Evolutionary conservation across 2,888 invertebrate genomes (phyloP).

Genomic region (Chloroclysta siterata): DNA sequence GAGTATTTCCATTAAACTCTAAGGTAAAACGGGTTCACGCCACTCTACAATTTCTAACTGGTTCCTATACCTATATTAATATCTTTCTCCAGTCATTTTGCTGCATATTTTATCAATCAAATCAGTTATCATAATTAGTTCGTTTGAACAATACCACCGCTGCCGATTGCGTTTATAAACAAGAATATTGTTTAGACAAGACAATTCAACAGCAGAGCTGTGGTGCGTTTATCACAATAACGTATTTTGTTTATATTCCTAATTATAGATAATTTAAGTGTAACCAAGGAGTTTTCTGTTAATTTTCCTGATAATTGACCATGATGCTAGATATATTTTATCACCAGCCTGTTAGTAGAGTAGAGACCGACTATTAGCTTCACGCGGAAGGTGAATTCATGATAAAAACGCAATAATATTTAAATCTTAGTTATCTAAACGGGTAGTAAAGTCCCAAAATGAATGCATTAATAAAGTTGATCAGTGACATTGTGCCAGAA

Average conservation of each 20-base stretch:
- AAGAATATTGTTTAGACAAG: slow-evolving; percentile 50
- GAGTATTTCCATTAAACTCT: slow-evolving; percentile 11
- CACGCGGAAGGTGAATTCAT: no score
- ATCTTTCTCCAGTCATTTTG: slow-evolving; percentile 35
- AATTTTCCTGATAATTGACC: neutral
- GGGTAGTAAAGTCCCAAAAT: neutral
- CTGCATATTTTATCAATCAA: slow-evolving; percentile 40
- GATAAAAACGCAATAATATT: neutral
- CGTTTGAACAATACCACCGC: slow-evolving; percentile 55
- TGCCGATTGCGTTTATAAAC: slow-evolving; percentile 56
- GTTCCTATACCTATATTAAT: slow-evolving; percentile 14
- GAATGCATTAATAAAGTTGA: slow-evolving; percentile 4
- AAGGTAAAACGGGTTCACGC: slow-evolving; percentile 5
- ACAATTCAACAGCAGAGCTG: slow-evolving; percentile 38
- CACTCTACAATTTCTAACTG: slow-evolving; percentile 13
- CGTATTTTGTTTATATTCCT: slow-evolving; percentile 29
- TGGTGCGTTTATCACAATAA: slow-evolving; percentile 37
- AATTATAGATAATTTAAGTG: neutral
- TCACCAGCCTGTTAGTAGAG: no score
- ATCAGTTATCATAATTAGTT: slow-evolving; percentile 47
- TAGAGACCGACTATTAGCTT: no score
- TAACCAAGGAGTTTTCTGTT: slow-evolving; percentile 9
- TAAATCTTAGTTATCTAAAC: neutral
- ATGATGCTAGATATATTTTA: no score
- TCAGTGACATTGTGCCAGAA: slow-evolving; percentile 30